Base-by-base conservation (phyloP, 2,797 vertebrate genomes). In the Threskiornis aethiopicus region DNA sequence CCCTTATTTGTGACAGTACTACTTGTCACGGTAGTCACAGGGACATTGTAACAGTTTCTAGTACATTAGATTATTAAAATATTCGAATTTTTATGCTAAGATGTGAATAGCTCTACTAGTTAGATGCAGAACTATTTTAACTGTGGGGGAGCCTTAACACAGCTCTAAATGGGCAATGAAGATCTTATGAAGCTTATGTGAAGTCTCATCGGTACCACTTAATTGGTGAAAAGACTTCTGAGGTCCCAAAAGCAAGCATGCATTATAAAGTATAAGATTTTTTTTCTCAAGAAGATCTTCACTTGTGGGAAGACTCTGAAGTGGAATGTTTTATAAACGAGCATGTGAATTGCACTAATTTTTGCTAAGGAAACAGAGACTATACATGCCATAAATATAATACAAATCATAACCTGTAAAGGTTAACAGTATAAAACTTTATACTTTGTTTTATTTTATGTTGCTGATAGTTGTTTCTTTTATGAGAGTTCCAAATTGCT, bases 401-500 rank as follows among this genome's bases (percentile, higher is more conserved):
- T 54, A 22, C 44, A 94, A 94, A 62, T 76, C 17, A 65, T 82
- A 78, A 49, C 52, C 47, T 96, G 66, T 61, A 78, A 90, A 92
- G 44, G 64, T 75, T 81, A 64, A 81, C 18, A 76, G 16, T 76
- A 41, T 72, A 61, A 85, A 76, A 49, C 58, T 39, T 70, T 41
- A 61, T 89, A 24, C 33, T 94, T 82, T 91, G n/a, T 51, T 84
- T 31, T 90, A 58, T 57, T 84, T 96, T 94, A 59, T 58, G 39
- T 78, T 91, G 55, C 55, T 69, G 55, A 22, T 79, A 64, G 64
- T 41, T 93, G 39, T 91, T 95, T 85, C 70, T 84, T 97, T 92
- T 93, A 82, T 96, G 92, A 92, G 91, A 69, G 79, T 93, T 97
- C 67, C 57, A 96, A 75, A 93, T 93, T 90, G 67, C 65, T 97